Evolutionary conservation across 2,888 invertebrate genomes (phyloP), one percentile per base, ranked within the genome.

Genomic region (Drepana falcataria): DNA sequence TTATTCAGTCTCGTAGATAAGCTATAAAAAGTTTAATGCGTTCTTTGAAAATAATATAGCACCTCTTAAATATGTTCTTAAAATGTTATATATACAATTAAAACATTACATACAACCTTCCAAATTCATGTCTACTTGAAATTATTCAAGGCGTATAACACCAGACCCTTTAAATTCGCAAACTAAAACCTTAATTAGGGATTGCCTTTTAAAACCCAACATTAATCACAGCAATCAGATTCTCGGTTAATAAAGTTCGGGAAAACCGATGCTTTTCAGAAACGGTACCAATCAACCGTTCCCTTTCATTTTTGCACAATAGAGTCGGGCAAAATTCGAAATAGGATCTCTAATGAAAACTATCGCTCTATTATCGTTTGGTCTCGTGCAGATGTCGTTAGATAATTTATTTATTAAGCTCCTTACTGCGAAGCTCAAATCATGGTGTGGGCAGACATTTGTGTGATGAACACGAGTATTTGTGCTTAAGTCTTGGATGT

Each of bases 201-300:
- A 51, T 41, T 40, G 40, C 48, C 53, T 48, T 34, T 35, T 34
- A 21, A 35, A 35, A 9, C 34, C 49, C 48, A 79, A 77, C 75
- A 79, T 82, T 81, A 83, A 83, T 83, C 81, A 82, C 77, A 56
- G 68, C 66, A 75, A 74, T 77, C 81, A 75, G 73, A 70, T 64
- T 48, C 60, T 63, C 71, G n/a, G n/a, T 66, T 73, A 61, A 71
- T 66, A 67, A 69, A 71, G 7, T 44, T 65, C 66, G 61, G 67
- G 68, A 68, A 73, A 75, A 75, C 75, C 79, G 78, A 78, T 80
- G 81, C 74, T 75, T 73, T 71, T 69, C 71, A 69, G 77, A 81
- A 81, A 81, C 77, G 73, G 75, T 77, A 72, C 81, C 78, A 82
- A 83, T 83, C 81, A 51, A 41, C 64, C 52, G 62, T 64, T 61